Evolutionary conservation across 2,797 vertebrate genomes (phyloP).

Genomic region (Pterois miles): DNA sequence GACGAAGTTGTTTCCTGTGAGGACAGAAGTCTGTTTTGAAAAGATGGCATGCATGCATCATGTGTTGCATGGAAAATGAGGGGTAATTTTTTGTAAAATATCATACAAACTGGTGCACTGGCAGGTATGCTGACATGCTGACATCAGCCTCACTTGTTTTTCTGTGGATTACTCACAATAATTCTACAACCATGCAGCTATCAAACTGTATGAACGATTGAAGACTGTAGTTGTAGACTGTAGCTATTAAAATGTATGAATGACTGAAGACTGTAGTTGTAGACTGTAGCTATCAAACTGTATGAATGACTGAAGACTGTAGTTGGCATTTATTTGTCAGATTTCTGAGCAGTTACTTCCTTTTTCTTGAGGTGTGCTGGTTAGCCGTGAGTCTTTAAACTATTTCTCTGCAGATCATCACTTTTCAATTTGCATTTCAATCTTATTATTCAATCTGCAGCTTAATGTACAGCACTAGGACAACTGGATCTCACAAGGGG

Average conservation of each 20-base stretch:
- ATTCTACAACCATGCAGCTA: not conserved
- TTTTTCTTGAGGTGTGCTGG: not conserved
- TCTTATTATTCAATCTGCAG: constrained; percentile 2
- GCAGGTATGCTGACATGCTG: not conserved
- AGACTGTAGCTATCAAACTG: not conserved
- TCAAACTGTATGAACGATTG: not conserved
- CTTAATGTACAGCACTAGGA: not conserved
- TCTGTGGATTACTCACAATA: not conserved
- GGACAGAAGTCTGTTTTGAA: too few species aligned
- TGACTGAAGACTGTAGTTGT: not conserved
- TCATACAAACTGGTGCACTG: too few species aligned
- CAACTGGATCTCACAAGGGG: not conserved
- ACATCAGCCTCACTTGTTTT: not conserved
- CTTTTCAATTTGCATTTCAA: too few species aligned
- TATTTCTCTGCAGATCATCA: not conserved
- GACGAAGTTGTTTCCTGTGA: too few species aligned
- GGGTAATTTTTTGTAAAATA: too few species aligned
- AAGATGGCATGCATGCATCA: too few species aligned
- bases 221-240: too few species aligned
- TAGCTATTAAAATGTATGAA: not conserved
- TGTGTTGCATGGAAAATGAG: too few species aligned
- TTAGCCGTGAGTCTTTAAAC: not conserved
- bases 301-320: not conserved
- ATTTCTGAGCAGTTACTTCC: not conserved
- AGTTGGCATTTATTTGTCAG: not conserved